phyloP scores from a whole-genome alignment of 2,797 vertebrate genomes.

The Tangara arthus region DNA sequence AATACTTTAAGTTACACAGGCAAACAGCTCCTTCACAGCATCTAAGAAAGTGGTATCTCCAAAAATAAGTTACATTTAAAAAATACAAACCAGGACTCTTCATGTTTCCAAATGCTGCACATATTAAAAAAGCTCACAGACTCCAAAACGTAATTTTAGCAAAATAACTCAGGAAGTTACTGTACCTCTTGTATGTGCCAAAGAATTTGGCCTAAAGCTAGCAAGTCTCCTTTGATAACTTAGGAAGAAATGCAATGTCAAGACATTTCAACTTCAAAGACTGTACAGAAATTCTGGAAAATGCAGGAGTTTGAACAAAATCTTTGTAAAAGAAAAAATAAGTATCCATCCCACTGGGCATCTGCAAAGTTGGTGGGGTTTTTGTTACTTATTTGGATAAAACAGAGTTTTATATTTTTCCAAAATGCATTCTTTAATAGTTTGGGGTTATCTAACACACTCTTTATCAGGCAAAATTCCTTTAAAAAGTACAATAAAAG shows the following conservation, averaged over 20 bases:
- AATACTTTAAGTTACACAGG: neutral
- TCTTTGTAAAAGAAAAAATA: neutral
- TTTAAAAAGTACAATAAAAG: slow-evolving; percentile 9
- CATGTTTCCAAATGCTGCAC: neutral
- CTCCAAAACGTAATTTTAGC: neutral
- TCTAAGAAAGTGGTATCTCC: neutral
- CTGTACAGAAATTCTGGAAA: neutral
- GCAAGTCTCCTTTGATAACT: neutral
- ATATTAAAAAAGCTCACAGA: neutral
- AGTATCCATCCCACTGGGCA: neutral
- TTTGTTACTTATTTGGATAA: neutral
- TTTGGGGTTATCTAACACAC: neutral
- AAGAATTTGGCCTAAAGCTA: neutral
- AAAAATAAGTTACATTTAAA: neutral
- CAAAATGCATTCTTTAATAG: neutral
- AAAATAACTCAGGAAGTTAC: neutral
- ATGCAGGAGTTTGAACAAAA: neutral
- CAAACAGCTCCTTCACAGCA: neutral
- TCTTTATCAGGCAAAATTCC: neutral
- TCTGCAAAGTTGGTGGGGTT: neutral
- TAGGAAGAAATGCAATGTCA: neutral
- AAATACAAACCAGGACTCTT: neutral
- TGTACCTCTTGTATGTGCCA: neutral
- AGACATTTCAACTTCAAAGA: neutral
- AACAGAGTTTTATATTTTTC: neutral